Percentiles rank a stretch among this genome's conserved stretches.
Evolutionary conservation across 1,140 invertebrate genomes (phyloP).

Genomic region (Alviniconcha marisindica): DNA sequence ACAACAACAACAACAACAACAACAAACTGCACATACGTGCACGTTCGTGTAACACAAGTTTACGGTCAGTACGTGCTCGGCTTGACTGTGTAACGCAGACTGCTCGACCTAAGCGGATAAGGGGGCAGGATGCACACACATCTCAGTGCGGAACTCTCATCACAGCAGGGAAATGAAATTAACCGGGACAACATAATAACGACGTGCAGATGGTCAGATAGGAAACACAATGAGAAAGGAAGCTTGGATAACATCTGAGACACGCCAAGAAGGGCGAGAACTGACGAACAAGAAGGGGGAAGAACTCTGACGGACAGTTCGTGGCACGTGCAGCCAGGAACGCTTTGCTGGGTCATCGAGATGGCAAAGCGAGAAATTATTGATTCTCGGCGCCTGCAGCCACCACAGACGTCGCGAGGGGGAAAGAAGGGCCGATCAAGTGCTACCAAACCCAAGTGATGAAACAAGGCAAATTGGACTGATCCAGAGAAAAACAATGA

Average conservation of each 20-base stretch:
- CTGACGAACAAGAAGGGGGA: background rate
- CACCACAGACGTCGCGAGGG: background rate
- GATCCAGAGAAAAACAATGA: too few species aligned
- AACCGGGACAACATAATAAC: background rate
- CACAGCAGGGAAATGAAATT: background rate
- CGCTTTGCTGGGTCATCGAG: background rate
- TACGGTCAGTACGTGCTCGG: too few species aligned
- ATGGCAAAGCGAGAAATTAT: conserved; percentile 6
- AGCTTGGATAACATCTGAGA: too few species aligned
- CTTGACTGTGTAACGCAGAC: too few species aligned
- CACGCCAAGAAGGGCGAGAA: too few species aligned
- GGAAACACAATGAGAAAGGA: background rate
- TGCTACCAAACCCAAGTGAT: background rate
- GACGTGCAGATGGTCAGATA: background rate
- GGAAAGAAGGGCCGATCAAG: background rate
- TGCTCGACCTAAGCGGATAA: too few species aligned
- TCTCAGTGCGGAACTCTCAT: background rate
- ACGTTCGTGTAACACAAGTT: too few species aligned
- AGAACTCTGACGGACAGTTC: background rate
- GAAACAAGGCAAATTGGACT: too few species aligned
- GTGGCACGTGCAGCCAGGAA: background rate
- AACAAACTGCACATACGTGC: too few species aligned
- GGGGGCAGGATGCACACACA: too few species aligned
- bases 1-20: too few species aligned
- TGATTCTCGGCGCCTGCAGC: background rate